These are phyloP conservation scores for Lacanobia oleracea DNA, from an alignment of 2,888 invertebrate species.

Conservation along the genomic window DNA sequence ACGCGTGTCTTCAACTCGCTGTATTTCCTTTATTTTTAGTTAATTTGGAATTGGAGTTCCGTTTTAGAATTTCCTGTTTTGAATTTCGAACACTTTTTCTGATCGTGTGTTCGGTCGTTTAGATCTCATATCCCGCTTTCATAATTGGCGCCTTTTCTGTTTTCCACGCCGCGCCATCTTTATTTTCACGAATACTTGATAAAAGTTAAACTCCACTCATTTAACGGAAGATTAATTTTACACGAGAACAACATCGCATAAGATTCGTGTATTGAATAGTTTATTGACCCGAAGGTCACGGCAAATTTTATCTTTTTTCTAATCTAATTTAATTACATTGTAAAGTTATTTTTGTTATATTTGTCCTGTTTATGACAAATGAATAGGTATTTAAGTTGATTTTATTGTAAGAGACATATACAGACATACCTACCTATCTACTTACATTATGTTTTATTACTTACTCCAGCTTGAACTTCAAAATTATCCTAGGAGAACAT, in stretches of 20 bases:
- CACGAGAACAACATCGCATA: constrained; percentile 18
- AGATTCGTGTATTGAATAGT: constrained; percentile 26
- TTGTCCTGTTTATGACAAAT: constrained; percentile 18
- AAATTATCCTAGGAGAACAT: no score
- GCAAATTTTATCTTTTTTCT: constrained; percentile 27
- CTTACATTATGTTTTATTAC: not conserved
- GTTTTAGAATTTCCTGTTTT: no score
- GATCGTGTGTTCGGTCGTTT: not conserved
- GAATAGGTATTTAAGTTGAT: not conserved
- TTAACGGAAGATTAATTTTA: constrained; percentile 22
- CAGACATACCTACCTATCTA: not conserved
- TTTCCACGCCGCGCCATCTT: not conserved
- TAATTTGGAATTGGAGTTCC: not conserved
- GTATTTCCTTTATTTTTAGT: no score
- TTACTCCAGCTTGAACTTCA: no score
- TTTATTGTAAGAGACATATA: not conserved
- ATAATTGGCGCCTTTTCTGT: not conserved
- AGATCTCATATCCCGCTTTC: not conserved
- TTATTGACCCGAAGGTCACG: constrained; percentile 33
- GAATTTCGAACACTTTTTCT: not conserved
- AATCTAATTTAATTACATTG: constrained; percentile 37
- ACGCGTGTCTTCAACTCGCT: no score
- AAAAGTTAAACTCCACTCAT: not conserved
- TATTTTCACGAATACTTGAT: not conserved
- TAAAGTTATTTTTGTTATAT: constrained; percentile 2